Base-by-base conservation (phyloP, 2,797 vertebrate genomes). In the Bovichtus diacanthus region DNA sequence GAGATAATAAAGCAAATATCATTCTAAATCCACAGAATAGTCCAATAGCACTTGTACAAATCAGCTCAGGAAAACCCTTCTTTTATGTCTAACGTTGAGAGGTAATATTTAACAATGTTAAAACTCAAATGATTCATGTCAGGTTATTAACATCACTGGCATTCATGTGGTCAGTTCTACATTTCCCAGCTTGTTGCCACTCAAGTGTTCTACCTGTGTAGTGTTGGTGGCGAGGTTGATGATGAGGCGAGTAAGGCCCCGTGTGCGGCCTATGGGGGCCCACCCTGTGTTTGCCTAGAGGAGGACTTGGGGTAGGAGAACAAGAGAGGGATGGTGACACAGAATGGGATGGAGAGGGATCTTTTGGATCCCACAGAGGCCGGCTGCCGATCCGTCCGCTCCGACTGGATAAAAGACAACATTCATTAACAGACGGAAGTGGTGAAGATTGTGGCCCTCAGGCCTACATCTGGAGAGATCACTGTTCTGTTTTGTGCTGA, bases 241-340 rank as follows among this genome's bases (percentile, higher is more conserved):
- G 54, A 5, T 65, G 80, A 25, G 85, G 70, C 4, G 76, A 55
- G 66, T 80, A 83, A 1, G 81, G 50, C 39, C 80, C 85, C 16
- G 44, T 50, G 0, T 73, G 82, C 0, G 18, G 70, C 59, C 79
- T 76, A 25, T 62, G 61, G 38, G 75, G 36, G 12, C 53, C 63
- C 51, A 11, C 16, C 34, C 74, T 51, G 23, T 44, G 65, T 77
- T 74, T 91, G 12, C 59, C 51, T 0, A 39, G 69, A 53, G 87
- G 71, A 43, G 84, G 87, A 75, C 82, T 82, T 1, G 70, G 72
- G 12, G 70, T 43, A 2, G 29, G 84, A 64, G 90, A 91, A 44
- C 56, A 53, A 38, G 92, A 91, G 3, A 41, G 31, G 13, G 91
- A 90, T 13, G 46, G 83, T 50, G 85, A 76, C 5, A 31, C 1